These are phyloP conservation scores for Acropternis orthonyx DNA, from an alignment of 2,797 vertebrate species.

Conservation along the genomic window DNA sequence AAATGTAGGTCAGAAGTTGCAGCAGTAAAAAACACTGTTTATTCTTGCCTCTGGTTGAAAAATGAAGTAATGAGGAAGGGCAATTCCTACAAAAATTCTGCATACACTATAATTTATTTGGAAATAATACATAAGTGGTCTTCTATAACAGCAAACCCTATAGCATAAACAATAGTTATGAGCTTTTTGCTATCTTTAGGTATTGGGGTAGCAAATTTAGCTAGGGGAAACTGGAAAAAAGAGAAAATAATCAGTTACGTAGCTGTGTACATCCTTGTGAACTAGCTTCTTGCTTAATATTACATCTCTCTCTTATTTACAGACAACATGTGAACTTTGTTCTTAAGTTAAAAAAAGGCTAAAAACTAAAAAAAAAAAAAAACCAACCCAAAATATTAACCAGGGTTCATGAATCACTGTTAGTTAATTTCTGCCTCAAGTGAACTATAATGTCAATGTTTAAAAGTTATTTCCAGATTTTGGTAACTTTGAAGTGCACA, in stretches of 20 bases:
- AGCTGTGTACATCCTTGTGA: background rate
- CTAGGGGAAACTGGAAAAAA: background rate
- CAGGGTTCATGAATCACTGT: background rate
- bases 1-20: background rate
- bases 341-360: background rate
- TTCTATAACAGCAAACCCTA: background rate
- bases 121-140: background rate
- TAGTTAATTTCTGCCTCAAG: background rate
- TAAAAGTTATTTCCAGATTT: conserved; percentile 3
- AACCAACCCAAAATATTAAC: background rate
- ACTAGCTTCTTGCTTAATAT: background rate
- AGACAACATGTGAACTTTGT: background rate
- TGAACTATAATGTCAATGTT: background rate
- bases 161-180: background rate
- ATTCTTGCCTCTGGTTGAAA: background rate
- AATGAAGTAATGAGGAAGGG: background rate
- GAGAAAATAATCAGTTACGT: background rate
- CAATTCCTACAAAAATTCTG: background rate
- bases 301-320: background rate
- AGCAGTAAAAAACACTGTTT: background rate
- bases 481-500: background rate
- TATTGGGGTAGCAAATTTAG: background rate
- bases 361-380: background rate
- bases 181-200: background rate
- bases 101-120: background rate